Evolutionary conservation across 2,113 vertebrate genomes (phyloP).

Genomic region (Dipodomys spectabilis): DNA sequence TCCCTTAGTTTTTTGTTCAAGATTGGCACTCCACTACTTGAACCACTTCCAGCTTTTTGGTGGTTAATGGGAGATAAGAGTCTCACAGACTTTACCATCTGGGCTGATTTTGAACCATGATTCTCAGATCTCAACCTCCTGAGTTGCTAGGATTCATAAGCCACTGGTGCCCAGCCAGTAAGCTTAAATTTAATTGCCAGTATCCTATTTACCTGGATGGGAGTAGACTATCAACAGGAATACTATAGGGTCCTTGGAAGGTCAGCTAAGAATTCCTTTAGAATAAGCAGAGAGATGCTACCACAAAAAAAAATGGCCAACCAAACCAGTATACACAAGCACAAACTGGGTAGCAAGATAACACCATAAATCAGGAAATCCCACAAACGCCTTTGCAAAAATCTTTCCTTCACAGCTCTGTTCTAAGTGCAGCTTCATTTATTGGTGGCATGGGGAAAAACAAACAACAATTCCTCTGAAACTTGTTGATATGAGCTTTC

Average conservation of each 20-base stretch:
- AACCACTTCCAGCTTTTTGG: no score
- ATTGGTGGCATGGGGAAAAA: neutral
- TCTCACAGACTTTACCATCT: no score
- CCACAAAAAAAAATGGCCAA: conserved; percentile 40
- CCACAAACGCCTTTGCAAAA: neutral
- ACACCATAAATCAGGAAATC: neutral
- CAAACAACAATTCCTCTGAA: neutral
- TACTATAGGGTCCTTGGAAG: neutral
- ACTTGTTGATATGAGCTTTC: conserved; percentile 40
- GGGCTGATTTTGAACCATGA: no score
- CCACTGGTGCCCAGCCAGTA: neutral
- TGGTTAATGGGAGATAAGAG: no score
- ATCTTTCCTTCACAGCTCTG: neutral
- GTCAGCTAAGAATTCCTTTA: conserved; percentile 11
- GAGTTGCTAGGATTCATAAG: no score
- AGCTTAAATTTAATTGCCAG: neutral
- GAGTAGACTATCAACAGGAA: neutral
- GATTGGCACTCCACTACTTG: no score
- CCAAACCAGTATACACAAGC: neutral
- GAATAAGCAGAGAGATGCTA: neutral
- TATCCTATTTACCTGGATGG: neutral
- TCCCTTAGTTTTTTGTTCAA: no score
- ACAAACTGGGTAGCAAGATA: conserved; percentile 9
- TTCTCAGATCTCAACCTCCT: no score
- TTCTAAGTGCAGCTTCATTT: conserved; percentile 20